Evolutionary conservation across 2,797 vertebrate genomes (phyloP).

Genomic region (Oceanodroma leucorhoa): DNA sequence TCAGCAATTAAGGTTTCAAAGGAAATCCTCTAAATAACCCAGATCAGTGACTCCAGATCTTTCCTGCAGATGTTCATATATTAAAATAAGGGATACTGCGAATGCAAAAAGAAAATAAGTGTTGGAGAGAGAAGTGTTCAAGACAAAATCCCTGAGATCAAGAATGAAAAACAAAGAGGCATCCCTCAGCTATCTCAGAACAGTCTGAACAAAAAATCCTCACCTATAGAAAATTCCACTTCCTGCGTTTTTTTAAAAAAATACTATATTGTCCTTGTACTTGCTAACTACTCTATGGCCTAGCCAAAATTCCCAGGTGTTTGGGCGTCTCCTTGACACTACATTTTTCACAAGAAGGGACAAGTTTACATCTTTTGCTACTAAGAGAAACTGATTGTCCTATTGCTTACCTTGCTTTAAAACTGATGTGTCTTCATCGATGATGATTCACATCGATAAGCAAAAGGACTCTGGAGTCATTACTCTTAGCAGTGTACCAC

Average conservation of each 20-base stretch:
- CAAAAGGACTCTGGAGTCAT: not conserved
- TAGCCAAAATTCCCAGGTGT: not conserved
- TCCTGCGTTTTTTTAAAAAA: not conserved
- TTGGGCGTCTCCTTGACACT: not conserved
- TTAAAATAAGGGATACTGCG: not conserved
- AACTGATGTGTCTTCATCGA: not conserved
- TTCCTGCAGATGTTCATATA: not conserved
- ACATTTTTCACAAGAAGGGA: not conserved
- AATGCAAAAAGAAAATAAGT: constrained; percentile 1
- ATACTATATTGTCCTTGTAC: not conserved
- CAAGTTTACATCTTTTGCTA: not conserved
- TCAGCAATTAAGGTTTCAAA: not conserved
- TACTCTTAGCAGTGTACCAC: not conserved
- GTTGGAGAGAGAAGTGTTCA: not conserved
- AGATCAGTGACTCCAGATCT: not conserved
- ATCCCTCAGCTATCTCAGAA: not conserved
- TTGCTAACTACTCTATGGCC: not conserved
- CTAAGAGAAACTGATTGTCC: not conserved
- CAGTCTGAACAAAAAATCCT: not conserved
- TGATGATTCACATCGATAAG: fast-evolving
- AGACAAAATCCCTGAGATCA: not conserved
- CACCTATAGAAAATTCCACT: not conserved
- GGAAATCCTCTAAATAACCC: not conserved
- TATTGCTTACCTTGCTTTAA: not conserved
- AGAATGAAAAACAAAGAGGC: not conserved